Base-by-base conservation (phyloP, 2,888 invertebrate genomes). In the Phytoseiulus persimilis region DNA sequence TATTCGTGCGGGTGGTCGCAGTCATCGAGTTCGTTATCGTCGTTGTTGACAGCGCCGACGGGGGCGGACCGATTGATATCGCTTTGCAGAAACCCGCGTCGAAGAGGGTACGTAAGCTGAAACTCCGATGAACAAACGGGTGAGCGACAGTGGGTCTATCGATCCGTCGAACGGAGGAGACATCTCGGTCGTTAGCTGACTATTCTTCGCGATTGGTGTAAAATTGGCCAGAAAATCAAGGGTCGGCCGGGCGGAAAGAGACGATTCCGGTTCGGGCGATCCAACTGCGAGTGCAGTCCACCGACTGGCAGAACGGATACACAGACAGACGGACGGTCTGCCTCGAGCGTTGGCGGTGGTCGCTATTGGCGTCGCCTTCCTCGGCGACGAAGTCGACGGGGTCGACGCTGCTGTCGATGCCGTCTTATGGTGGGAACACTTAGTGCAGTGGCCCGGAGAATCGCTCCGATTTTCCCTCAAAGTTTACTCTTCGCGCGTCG, bases 401-500 rank as follows among this genome's bases (percentile, higher is more conserved):
- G 65, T 3, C 65, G 65, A 23, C 65, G 65, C 18, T 65, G 65
- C 65, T 28, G 65, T 65, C 65, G 65, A 23, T 65, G 65, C 65
- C 65, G 65, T 65, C 65, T 23, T 23, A 65, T 65, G 65, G 65
- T 65, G 65, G 65, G 65, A 65, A 65, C 65, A 65, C 65, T 65
- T 65, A 65, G 65, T 65, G 65, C 65, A 65, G 65, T 65, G 65
- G 65, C 65, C 65, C 65, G 65, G 18, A 65, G 65, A 65, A 65
- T 65, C 65, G 65, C 65, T 14, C 65, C 65, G 65, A 65, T 65
- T 65, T 28, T 65, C 28, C 65, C 65, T 65, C 65, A 65, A 65
- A 65, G 65, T 65, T 65, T 65, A 65, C 65, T 65, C 65, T 65
- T 65, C 65, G 65, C 65, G 65, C 65, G 65, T 65, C 65, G 65